phyloP scores from a whole-genome alignment of 2,888 invertebrate genomes.

The Torymus aiolomorphi region DNA sequence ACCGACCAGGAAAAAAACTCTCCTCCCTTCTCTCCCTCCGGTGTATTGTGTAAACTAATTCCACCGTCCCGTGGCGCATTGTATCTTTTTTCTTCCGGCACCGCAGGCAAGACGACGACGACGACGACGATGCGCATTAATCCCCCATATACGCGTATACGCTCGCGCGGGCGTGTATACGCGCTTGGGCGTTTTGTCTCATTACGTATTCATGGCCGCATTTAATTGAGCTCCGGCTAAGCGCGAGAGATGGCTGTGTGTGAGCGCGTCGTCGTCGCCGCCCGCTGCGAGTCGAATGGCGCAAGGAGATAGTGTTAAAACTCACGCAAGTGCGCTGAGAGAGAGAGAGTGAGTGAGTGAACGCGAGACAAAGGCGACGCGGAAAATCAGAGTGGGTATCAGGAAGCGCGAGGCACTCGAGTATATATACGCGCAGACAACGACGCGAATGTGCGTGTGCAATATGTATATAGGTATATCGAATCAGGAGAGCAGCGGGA shows the following conservation, averaged over 20 bases:
- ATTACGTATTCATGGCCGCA: conserved; percentile 42
- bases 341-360: conserved; percentile 1
- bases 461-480: neutral
- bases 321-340: neutral
- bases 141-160: conserved; percentile 2
- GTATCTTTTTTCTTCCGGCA: neutral
- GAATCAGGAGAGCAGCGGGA: neutral
- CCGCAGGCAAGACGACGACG: too few relatives aligned
- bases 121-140: conserved; percentile 23
- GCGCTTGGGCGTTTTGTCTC: conserved; percentile 13
- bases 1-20: neutral
- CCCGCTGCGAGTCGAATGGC: neutral
- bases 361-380: neutral
- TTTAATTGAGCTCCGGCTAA: conserved; percentile 42
- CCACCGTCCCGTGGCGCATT: conserved; percentile 18
- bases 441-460: neutral
- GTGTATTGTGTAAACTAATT: conserved; percentile 44
- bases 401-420: neutral
- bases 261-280: neutral
- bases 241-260: conserved; percentile 8
- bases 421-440: neutral
- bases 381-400: conserved; percentile 28
- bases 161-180: too few relatives aligned
- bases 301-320: neutral
- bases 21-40: neutral